Percentiles rank a stretch among this genome's conserved stretches.
Evolutionary conservation across 2,113 vertebrate genomes (phyloP).

Genomic region (Hucho hucho): DNA sequence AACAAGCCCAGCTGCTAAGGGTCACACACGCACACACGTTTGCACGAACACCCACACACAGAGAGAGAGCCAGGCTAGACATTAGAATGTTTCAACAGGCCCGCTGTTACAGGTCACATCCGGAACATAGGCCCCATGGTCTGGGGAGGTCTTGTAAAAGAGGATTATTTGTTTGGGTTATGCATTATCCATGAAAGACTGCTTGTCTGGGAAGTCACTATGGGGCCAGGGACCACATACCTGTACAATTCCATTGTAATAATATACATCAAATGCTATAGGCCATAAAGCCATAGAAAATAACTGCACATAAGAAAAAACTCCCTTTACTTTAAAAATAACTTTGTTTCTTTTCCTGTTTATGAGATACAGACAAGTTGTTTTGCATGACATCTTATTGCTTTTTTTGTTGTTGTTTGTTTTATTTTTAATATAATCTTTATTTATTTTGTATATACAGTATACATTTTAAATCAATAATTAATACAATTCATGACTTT

Average conservation of each 20-base stretch:
- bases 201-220: not conserved
- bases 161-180: slow-evolving; percentile 5
- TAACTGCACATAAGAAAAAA: slow-evolving; percentile 3
- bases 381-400: too few species aligned
- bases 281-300: not conserved
- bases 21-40: not conserved
- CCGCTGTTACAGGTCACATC: slow-evolving; percentile 7
- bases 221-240: slow-evolving; percentile 11
- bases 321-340: too few species aligned
- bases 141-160: slow-evolving; percentile 3
- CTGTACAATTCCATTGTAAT: not conserved
- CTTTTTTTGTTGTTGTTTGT: too few species aligned
- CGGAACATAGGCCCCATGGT: not conserved
- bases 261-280: slow-evolving; percentile 7
- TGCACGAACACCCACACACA: not conserved
- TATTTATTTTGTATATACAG: too few species aligned
- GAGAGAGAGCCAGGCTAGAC: not conserved
- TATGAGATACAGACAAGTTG: too few species aligned
- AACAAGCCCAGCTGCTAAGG: not conserved
- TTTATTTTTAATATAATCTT: too few species aligned
- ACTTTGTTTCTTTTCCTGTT: too few species aligned
- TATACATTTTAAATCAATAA: too few species aligned
- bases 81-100: not conserved
- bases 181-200: slow-evolving; percentile 4
- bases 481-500: too few species aligned